A percentile compares a stretch with the other conserved stretches of the same genome.
Conservation (phyloP, 2,113 vertebrate species). For the Dunckerocampus dactyliophorus region DNA sequence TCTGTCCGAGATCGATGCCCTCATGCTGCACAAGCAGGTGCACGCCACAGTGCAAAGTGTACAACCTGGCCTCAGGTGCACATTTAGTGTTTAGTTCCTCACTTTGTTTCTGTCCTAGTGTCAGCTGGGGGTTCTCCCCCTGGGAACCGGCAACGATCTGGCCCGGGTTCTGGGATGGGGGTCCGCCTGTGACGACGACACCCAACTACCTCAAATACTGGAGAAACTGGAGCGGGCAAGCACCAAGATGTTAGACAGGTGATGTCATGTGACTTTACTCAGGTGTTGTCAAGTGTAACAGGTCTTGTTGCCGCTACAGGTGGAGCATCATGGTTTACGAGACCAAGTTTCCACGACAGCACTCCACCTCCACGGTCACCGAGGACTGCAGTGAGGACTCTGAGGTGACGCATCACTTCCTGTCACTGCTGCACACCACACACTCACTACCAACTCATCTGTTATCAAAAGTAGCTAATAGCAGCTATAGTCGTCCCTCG, state of each 20-base stretch:
- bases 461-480: no score
- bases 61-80: background rate
- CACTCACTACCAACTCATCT: background rate
- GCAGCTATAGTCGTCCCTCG: no score
- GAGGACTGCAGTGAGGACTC: slow-evolving; percentile 91
- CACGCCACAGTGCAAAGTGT: background rate
- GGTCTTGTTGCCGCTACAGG: slow-evolving; percentile 56
- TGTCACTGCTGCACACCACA: background rate
- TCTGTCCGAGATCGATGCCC: slow-evolving; percentile 91
- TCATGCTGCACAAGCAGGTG: slow-evolving; percentile 94
- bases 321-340: slow-evolving; percentile 99
- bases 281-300: background rate
- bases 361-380: slow-evolving; percentile 77
- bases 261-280: background rate
- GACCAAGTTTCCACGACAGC: slow-evolving; percentile 87
- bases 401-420: slow-evolving; percentile 75
- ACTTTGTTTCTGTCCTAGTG: slow-evolving; percentile 69
- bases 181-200: slow-evolving; percentile 91
- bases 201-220: slow-evolving; percentile 92
- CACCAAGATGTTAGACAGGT: slow-evolving; percentile 96
- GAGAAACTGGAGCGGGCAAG: slow-evolving; percentile 96
- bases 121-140: slow-evolving; percentile 91
- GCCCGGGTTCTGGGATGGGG: slow-evolving; percentile 95
- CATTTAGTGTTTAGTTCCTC: no score
- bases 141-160: slow-evolving; percentile 95